Percentiles rank a stretch among this genome's conserved stretches.
These are phyloP conservation scores for Apostichopus californicus DNA, from an alignment of 35 echinoderm and acorn worm species.

Conservation along the genomic window DNA sequence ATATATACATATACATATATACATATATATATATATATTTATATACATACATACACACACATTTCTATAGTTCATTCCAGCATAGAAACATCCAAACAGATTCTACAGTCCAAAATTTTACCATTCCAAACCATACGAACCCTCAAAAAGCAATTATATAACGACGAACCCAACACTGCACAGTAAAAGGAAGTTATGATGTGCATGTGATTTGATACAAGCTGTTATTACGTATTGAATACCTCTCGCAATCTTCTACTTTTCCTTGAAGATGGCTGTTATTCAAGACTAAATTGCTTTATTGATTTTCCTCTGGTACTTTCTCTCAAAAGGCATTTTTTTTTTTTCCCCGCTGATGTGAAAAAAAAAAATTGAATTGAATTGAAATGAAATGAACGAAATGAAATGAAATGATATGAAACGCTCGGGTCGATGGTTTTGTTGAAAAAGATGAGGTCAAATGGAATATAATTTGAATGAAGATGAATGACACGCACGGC, in stretches of 20 bases:
- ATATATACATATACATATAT: too few relatives aligned
- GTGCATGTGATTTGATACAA: background rate
- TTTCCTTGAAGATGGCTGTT: background rate
- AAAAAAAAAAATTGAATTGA: too few relatives aligned
- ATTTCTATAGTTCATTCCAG: too few relatives aligned
- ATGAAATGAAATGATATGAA: background rate
- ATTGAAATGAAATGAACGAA: too few relatives aligned
- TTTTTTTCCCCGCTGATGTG: background rate
- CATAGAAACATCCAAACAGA: too few relatives aligned
- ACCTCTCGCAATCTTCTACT: background rate
- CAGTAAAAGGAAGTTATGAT: background rate
- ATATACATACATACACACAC: too few relatives aligned
- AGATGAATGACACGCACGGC: background rate
- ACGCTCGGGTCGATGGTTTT: background rate
- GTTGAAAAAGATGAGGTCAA: background rate
- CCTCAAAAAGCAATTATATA: too few relatives aligned
- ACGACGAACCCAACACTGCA: background rate
- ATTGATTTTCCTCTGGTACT: background rate
- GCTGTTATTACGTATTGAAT: background rate
- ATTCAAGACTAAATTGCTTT: slow-evolving; percentile 1
- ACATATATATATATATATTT: too few relatives aligned
- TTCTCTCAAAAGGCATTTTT: background rate
- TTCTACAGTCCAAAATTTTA: too few relatives aligned
- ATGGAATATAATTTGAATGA: background rate
- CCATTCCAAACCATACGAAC: too few relatives aligned